Conservation (phyloP, 2,888 invertebrate genomes). For the Catotricha subobsoleta region DNA sequence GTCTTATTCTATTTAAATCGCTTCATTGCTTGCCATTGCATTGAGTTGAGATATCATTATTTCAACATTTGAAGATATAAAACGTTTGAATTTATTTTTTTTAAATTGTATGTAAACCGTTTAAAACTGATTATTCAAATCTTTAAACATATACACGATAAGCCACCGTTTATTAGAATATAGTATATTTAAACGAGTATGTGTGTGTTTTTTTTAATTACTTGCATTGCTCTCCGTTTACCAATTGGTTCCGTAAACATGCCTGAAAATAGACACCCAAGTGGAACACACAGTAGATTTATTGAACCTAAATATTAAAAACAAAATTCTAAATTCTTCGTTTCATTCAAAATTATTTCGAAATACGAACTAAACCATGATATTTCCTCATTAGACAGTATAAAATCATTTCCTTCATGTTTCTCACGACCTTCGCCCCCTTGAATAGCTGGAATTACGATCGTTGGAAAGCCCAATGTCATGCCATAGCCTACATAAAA, state of each 20-base stretch:
- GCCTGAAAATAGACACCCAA: conserved; percentile 62
- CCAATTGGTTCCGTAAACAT: conserved; percentile 51
- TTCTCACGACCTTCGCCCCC: conserved; percentile 30
- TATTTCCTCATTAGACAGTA: conserved; percentile 41
- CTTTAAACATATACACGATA: too few species aligned
- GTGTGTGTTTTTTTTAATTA: conserved; percentile 11
- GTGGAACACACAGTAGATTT: conserved; percentile 58
- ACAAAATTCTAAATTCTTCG: too few species aligned
- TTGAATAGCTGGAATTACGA: conserved; percentile 56
- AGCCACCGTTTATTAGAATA: too few species aligned
- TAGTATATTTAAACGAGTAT: neutral
- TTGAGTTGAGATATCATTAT: too few species aligned
- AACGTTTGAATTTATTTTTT: too few species aligned
- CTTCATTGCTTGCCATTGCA: too few species aligned
- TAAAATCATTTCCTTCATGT: conserved; percentile 25
- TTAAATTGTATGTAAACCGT: too few species aligned
- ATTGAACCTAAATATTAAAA: conserved; percentile 47
- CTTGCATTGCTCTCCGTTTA: conserved; percentile 55
- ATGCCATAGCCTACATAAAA: conserved; percentile 47
- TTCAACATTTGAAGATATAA: too few species aligned
- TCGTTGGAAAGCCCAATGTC: conserved; percentile 64
- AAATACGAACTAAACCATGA: conserved; percentile 53
- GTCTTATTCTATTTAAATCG: too few species aligned
- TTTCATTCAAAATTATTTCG: too few species aligned
- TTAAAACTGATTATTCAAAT: too few species aligned